Evolutionary conservation across 2,797 vertebrate genomes (phyloP).

Genomic region (Rhabdophis nuchalis): DNA sequence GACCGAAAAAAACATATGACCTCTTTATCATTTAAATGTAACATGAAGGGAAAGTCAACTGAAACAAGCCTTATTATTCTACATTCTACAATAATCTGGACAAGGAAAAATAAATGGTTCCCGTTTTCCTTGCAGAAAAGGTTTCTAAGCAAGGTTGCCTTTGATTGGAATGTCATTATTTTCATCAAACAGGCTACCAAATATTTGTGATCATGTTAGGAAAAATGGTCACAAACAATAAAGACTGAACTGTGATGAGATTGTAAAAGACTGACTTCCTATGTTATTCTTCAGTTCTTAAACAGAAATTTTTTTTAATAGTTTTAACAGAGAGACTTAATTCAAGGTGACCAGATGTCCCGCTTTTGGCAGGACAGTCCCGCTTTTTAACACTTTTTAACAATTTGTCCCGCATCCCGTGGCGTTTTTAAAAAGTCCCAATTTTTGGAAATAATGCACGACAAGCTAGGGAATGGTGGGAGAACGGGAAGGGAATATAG

Average conservation of each 20-base stretch:
- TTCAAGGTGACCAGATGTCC: too few relatives aligned
- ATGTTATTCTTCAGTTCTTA: neutral
- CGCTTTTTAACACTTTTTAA: too few relatives aligned
- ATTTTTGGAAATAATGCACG: too few relatives aligned
- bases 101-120: neutral
- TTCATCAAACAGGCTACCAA: neutral
- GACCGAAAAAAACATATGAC: neutral
- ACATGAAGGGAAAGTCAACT: neutral
- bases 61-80: neutral
- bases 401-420: too few relatives aligned
- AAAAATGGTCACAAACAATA: slow-evolving; percentile 1
- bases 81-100: neutral
- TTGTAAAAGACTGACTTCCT: neutral
- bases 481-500: too few relatives aligned
- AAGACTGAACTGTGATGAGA: neutral
- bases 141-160: neutral
- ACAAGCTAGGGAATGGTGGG: too few relatives aligned
- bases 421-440: too few relatives aligned
- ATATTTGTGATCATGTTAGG: slow-evolving; percentile 9
- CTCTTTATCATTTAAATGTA: neutral
- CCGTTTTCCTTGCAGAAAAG: slow-evolving; percentile 1
- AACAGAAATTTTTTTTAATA: neutral
- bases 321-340: neutral
- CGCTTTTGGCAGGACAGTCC: too few relatives aligned
- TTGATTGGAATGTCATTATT: slow-evolving; percentile 11